phyloP scores from a whole-genome alignment of 2,797 vertebrate genomes.

The Diglossa cyanea region DNA sequence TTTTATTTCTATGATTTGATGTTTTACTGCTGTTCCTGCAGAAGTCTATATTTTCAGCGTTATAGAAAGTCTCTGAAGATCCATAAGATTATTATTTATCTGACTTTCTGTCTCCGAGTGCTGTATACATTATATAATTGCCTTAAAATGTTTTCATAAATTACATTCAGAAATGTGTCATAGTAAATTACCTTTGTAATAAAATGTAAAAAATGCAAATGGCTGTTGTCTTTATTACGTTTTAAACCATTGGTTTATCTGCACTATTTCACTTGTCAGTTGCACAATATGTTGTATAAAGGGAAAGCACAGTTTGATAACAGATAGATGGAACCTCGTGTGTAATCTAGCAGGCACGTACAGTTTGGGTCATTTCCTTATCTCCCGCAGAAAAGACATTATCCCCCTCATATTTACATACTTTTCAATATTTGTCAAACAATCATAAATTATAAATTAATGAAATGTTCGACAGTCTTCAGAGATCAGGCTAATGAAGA shows the following conservation, averaged over 20 bases:
- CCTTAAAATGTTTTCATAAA: slow-evolving; percentile 85
- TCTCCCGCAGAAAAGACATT: slow-evolving; percentile 99
- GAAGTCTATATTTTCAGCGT: slow-evolving; percentile 42
- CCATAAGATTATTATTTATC: slow-evolving; percentile 80
- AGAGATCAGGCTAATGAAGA: slow-evolving; percentile 97
- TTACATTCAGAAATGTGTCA: slow-evolving; percentile 86
- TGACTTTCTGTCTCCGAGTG: slow-evolving; percentile 74
- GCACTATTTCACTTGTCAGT: slow-evolving; percentile 98
- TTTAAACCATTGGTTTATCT: slow-evolving; percentile 97
- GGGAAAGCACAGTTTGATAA: slow-evolving; percentile 93
- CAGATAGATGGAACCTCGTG: slow-evolving; percentile 88
- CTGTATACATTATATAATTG: slow-evolving; percentile 81
- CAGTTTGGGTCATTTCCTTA: slow-evolving; percentile 99
- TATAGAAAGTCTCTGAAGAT: slow-evolving; percentile 75
- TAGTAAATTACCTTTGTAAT: slow-evolving; percentile 88
- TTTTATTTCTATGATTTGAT: slow-evolving; percentile 69
- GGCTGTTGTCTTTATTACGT: slow-evolving; percentile 89
- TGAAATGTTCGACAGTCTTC: slow-evolving; percentile 97
- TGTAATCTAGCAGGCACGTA: slow-evolving; percentile 94
- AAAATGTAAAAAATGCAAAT: slow-evolving; percentile 97
- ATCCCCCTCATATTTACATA: slow-evolving; percentile 97
- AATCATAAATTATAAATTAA: slow-evolving; percentile 99
- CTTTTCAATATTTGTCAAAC: slow-evolving; percentile 99
- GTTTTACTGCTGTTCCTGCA: slow-evolving; percentile 51
- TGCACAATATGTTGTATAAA: slow-evolving; percentile 86